These are phyloP conservation scores for Caenorhabditis remanei DNA, from an alignment of 1,140 invertebrate genomes.

Conservation along the genomic window DNA sequence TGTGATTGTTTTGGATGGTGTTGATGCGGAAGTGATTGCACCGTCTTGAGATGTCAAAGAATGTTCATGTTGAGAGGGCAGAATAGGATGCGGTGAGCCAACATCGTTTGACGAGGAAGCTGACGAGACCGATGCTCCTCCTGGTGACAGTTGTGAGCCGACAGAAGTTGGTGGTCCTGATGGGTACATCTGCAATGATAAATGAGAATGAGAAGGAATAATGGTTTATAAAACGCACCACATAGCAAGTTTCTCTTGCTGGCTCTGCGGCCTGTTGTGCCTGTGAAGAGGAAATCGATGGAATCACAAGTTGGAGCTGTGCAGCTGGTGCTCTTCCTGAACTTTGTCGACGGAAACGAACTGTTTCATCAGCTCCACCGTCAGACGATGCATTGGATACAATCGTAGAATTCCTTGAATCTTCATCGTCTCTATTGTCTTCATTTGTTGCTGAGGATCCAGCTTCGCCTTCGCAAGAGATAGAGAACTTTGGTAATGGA, in stretches of 20 bases:
- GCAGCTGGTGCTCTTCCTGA: conserved; percentile 7
- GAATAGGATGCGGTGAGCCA: conserved; percentile 17
- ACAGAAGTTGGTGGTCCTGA: conserved; percentile 13
- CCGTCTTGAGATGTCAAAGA: conserved; percentile 50
- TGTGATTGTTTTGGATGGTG: conserved; percentile 30
- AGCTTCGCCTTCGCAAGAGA: conserved; percentile 34
- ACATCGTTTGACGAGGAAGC: conserved; percentile 61
- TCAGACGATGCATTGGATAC: not conserved
- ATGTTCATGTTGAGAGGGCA: not conserved
- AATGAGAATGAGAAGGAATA: not conserved
- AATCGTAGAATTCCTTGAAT: conserved; percentile 10
- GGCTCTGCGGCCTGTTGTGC: not conserved
- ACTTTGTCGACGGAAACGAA: conserved; percentile 26
- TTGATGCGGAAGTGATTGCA: not conserved
- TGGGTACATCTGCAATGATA: conserved; percentile 17
- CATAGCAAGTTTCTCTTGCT: conserved; percentile 31
- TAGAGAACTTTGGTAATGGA: conserved; percentile 55
- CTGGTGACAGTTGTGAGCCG: conserved; percentile 60
- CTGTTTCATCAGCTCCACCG: conserved; percentile 20
- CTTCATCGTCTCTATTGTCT: not conserved
- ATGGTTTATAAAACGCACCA: not conserved
- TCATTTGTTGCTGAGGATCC: not conserved
- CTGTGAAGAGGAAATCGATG: conserved; percentile 36
- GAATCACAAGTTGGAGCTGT: conserved; percentile 37
- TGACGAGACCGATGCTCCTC: conserved; percentile 62